Conservation (phyloP, 2,797 vertebrate genomes). For the Tarsius wallacei region DNA sequence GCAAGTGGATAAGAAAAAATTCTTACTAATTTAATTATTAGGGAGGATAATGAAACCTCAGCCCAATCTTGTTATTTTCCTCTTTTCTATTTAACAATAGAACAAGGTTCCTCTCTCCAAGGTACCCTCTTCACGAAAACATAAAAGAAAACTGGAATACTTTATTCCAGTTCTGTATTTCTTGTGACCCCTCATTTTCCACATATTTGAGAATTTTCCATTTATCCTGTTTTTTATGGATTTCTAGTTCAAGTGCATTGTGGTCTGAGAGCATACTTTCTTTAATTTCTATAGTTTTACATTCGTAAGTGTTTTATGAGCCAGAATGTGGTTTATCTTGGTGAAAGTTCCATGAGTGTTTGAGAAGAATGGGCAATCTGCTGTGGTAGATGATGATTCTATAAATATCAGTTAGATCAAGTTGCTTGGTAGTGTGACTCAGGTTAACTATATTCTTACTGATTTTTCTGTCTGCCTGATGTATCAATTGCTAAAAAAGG, state of each 20-base stretch:
- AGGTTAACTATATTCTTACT: constrained; percentile 35
- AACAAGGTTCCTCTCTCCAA: background rate
- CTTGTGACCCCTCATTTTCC: background rate
- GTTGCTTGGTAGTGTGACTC: constrained; percentile 41
- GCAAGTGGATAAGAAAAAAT: background rate
- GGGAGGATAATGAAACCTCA: background rate
- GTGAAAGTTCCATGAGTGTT: background rate
- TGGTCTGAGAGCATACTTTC: background rate
- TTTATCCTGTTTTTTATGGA: constrained; percentile 7
- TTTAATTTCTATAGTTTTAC: constrained; percentile 8
- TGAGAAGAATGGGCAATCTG: constrained; percentile 30
- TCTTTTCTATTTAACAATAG: background rate
- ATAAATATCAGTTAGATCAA: constrained; percentile 63
- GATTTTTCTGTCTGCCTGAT: constrained; percentile 57
- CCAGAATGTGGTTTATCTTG: constrained; percentile 1
- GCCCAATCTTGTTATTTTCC: background rate
- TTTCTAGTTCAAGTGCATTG: background rate
- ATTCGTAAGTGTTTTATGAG: constrained; percentile 39
- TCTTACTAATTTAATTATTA: background rate
- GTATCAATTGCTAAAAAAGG: constrained; percentile 28
- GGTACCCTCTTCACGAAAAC: background rate
- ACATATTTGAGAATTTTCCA: background rate
- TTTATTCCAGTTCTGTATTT: background rate
- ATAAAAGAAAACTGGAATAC: background rate
- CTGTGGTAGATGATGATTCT: constrained; percentile 23